Conservation (phyloP, 2,888 invertebrate species). For the Euphydryas editha region DNA sequence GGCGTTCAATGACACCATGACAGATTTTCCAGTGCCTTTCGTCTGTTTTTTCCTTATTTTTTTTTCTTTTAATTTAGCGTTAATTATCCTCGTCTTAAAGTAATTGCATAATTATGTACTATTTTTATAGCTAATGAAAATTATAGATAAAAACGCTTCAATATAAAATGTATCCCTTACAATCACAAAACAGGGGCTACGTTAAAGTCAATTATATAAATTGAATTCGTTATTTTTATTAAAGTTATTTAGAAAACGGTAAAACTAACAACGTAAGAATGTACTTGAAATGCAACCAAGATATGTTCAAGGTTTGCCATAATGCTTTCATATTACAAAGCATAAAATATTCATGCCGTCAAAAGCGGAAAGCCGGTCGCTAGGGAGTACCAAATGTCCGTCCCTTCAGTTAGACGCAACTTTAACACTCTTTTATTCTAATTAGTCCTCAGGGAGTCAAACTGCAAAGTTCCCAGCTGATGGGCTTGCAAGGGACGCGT, state of each 20-base stretch:
- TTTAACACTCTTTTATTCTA: conserved; percentile 79
- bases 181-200: neutral
- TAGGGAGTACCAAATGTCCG: conserved; percentile 50
- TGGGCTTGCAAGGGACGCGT: conserved; percentile 53
- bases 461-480: conserved; percentile 55
- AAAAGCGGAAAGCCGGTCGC: conserved; percentile 42
- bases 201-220: too few species aligned
- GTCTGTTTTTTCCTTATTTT: conserved; percentile 27
- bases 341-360: conserved; percentile 57
- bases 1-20: conserved; percentile 65
- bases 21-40: conserved; percentile 54
- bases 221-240: too few species aligned
- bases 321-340: conserved; percentile 37
- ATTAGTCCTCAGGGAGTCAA: conserved; percentile 65
- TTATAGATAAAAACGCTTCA: neutral
- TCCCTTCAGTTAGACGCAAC: conserved; percentile 63
- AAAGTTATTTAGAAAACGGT: neutral
- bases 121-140: neutral
- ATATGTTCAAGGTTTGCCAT: conserved; percentile 5
- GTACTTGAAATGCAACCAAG: neutral
- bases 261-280: neutral
- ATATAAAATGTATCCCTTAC: neutral
- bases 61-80: conserved; percentile 22
- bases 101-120: conserved; percentile 13
- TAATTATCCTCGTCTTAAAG: conserved; percentile 19